Conservation (phyloP, 2,113 vertebrate genomes). For the Oreochromis spilurus region DNA sequence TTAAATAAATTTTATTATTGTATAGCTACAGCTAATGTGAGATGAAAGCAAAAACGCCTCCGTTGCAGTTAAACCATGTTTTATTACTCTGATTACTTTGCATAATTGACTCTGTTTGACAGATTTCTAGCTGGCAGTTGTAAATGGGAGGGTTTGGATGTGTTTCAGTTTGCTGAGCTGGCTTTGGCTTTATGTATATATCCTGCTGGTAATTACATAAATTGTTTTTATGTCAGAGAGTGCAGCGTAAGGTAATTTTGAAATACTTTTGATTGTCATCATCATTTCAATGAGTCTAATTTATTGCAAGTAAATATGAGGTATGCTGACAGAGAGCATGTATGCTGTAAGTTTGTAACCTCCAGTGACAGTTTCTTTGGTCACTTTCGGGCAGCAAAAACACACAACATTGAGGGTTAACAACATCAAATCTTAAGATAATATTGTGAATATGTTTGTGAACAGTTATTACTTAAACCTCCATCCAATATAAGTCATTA, state of each 20-base stretch:
- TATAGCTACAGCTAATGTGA: neutral
- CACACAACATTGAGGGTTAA: neutral
- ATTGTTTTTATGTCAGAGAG: neutral
- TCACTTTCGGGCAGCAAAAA: neutral
- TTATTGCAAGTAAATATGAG: neutral
- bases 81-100: slow-evolving; percentile 16
- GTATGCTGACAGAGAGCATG: neutral
- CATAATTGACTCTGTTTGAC: slow-evolving; percentile 13
- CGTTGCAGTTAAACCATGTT: neutral
- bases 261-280: neutral
- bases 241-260: neutral
- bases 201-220: neutral
- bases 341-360: neutral
- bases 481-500: neutral
- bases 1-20: neutral
- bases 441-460: neutral
- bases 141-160: neutral
- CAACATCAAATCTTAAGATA: neutral
- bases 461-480: neutral
- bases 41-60: neutral
- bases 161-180: slow-evolving; percentile 11
- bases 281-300: neutral
- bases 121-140: slow-evolving; percentile 7
- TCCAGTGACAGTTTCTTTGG: neutral
- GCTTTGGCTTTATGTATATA: neutral